Base-by-base conservation (phyloP, 2,797 vertebrate species). In the Moxostoma hubbsi region DNA sequence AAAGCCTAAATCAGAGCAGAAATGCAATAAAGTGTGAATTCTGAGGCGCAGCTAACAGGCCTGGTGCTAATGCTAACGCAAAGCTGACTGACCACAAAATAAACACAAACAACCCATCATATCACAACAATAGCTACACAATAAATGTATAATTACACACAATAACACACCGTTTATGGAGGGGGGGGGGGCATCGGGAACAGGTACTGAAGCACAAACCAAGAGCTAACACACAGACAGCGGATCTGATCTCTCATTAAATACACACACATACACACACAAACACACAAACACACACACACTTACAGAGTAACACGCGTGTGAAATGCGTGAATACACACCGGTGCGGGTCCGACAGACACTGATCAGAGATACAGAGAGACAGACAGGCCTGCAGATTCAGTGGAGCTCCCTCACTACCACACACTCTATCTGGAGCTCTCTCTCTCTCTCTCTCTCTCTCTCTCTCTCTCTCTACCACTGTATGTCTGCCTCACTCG, bases 51-150 rank as follows among this genome's bases (percentile, higher is more conserved):
- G 75, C 75, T 77, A 69, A 77, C 75, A 77, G 75, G 75, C 75
- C 75, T 61, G 65, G 50, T 77, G 75, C 75, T 77, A 77, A 77
- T 43, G 75, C 75, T 77, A 77, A 77, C 43, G 75, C 75, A 61
- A 77, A 59, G 36, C 76, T 79, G 80, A 24, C 54, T 75, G 67
- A 47, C 16, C 7, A 4, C 53, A 59, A 54, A n/a, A 16, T 13
- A 15, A 5, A 57, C 7, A 70, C 45, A 66, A 45, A 15, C 15
- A 46, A 50, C 10, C 24, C 2, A 16, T 64, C 50, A 67, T 12
- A 36, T 10, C 8, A 16, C 9, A 58, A 46, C 53, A 65, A 54
- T 16, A 66, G 47, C 36, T 55, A 36, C 13, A 24, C 24, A 24
- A 43, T 43, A 47, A 51, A 24, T 65, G 57, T 7, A 50, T 49